Percentiles rank a stretch among this genome's conserved stretches.
Conservation (phyloP, 2,113 vertebrate genomes). For the Rhagologus leucostigma region DNA sequence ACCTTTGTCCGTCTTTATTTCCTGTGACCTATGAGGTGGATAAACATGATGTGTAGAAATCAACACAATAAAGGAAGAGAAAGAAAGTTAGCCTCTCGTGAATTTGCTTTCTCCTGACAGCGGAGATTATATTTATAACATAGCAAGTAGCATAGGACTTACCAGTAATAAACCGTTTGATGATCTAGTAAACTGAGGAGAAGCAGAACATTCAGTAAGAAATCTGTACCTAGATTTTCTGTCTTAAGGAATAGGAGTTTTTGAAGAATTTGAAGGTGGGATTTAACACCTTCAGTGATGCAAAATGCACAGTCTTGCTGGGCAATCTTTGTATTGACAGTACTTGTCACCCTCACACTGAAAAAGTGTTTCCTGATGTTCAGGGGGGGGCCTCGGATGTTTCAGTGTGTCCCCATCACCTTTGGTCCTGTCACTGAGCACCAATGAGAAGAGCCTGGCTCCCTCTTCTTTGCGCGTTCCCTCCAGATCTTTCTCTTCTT, state of each 20-base stretch:
- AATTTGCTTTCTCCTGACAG: background rate
- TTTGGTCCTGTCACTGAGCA: too few species aligned
- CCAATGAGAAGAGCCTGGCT: too few species aligned
- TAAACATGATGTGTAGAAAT: background rate
- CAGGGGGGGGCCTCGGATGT: too few species aligned
- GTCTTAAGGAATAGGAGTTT: background rate
- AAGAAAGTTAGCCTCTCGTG: too few species aligned
- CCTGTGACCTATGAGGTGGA: background rate
- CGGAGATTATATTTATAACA: background rate
- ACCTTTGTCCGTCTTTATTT: background rate
- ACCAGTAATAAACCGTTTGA: background rate
- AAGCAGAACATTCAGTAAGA: background rate
- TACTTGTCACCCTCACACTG: background rate
- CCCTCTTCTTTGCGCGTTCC: too few species aligned
- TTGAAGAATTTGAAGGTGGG: background rate
- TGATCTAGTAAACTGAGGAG: background rate
- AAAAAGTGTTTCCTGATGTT: background rate
- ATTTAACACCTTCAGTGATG: too few species aligned
- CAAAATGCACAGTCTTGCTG: too few species aligned
- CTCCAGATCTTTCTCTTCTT: too few species aligned
- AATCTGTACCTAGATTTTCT: background rate
- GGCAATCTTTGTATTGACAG: too few species aligned
- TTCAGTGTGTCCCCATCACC: too few species aligned
- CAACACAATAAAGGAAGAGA: background rate
- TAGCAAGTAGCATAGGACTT: background rate